These are phyloP conservation scores for Eupithecia inturbata DNA, from an alignment of 2,888 invertebrate species.

Conservation along the genomic window DNA sequence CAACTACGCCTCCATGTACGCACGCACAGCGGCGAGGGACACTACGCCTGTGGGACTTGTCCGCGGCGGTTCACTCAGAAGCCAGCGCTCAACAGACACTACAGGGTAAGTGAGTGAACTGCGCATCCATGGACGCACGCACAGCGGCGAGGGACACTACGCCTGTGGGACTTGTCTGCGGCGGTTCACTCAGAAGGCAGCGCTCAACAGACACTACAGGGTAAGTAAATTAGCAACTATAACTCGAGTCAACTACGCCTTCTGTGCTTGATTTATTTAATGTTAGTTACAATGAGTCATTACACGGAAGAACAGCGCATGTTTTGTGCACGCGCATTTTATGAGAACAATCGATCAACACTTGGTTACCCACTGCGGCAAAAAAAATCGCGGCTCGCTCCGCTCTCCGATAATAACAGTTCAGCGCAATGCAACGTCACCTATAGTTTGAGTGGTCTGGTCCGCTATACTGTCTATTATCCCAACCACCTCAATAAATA, in stretches of 20 bases:
- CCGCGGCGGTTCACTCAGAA: conserved; percentile 3
- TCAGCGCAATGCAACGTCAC: too few relatives aligned
- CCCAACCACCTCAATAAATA: too few relatives aligned
- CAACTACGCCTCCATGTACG: not conserved
- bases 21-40: conserved; percentile 5
- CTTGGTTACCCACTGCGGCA: too few relatives aligned
- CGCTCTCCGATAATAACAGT: too few relatives aligned
- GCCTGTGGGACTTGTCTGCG: not conserved
- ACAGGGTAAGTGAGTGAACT: not conserved
- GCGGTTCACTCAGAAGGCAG: conserved; percentile 2
- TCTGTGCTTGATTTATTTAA: too few relatives aligned
- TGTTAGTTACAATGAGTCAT: too few relatives aligned
- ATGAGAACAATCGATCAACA: too few relatives aligned
- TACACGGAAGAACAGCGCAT: too few relatives aligned
- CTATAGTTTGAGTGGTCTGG: too few relatives aligned
- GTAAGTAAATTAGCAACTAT: not conserved
- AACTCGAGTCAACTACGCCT: not conserved
- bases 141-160: conserved; percentile 2
- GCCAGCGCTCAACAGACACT: conserved; percentile 6
- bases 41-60: not conserved
- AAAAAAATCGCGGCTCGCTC: too few relatives aligned
- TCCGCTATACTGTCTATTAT: too few relatives aligned
- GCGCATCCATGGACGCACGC: not conserved
- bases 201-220: conserved; percentile 5
- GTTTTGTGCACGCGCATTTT: too few relatives aligned